phyloP scores from a whole-genome alignment of 2,113 vertebrate genomes.

The Balaenoptera acutorostrata region DNA sequence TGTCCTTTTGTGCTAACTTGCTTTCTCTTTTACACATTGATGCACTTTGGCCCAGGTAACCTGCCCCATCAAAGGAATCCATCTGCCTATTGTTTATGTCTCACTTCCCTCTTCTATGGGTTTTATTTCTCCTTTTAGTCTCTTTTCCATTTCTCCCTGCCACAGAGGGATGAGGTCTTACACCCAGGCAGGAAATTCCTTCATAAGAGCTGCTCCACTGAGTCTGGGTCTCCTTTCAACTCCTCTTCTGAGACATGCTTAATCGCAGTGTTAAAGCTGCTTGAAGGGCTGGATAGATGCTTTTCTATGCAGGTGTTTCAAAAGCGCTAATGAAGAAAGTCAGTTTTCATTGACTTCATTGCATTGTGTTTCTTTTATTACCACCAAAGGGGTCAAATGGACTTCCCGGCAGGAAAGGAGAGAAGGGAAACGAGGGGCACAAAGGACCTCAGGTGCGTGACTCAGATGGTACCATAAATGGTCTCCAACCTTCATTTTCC shows the following conservation, averaged over 20 bases:
- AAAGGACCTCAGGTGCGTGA: constrained; percentile 62
- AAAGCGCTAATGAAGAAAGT: background rate
- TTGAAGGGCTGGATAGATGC: background rate
- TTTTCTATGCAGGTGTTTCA: background rate
- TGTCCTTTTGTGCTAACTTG: background rate
- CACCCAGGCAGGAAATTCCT: background rate
- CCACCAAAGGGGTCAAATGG: constrained; percentile 35
- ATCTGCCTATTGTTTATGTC: background rate
- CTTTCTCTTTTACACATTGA: background rate
- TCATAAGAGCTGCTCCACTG: background rate
- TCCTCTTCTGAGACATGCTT: background rate
- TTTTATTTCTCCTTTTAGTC: background rate
- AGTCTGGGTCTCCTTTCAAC: background rate
- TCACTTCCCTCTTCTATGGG: background rate
- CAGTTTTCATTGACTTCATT: background rate
- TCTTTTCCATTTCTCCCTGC: background rate
- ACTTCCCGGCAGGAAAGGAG: constrained; percentile 51
- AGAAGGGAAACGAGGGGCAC: constrained; percentile 32
- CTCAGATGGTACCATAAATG: background rate
- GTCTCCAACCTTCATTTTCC: background rate
- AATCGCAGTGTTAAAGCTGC: background rate
- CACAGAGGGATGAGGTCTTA: background rate
- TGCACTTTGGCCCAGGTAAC: background rate
- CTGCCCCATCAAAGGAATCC: background rate
- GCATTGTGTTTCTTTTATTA: background rate